Evolutionary conservation across 2,113 vertebrate genomes (phyloP).

Genomic region (Chaetodon trifascialis): DNA sequence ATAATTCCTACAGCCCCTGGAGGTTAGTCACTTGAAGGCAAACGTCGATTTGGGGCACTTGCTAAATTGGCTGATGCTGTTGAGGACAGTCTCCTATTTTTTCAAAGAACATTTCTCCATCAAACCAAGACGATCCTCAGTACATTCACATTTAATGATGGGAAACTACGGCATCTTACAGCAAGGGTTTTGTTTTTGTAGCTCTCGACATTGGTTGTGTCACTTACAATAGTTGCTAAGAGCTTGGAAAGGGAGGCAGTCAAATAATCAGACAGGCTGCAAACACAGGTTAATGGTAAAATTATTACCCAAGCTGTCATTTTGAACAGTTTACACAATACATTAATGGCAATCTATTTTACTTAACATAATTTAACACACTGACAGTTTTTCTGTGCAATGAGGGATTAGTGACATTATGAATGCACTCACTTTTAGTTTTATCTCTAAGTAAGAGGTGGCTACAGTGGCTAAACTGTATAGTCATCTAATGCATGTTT

Average conservation of each 20-base stretch:
- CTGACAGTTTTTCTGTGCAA: too few relatives aligned
- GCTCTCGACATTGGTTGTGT: not conserved
- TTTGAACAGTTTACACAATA: not conserved
- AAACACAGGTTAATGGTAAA: not conserved
- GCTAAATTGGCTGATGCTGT: not conserved
- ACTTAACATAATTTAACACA: not conserved
- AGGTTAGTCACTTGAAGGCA: not conserved
- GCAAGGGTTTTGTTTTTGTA: not conserved
- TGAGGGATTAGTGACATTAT: not conserved
- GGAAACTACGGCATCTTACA: not conserved
- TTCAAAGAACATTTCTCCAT: not conserved
- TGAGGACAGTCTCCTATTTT: not conserved
- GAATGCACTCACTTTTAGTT: not conserved
- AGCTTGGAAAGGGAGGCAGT: not conserved
- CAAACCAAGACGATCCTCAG: not conserved
- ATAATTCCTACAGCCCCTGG: not conserved
- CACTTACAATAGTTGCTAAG: not conserved
- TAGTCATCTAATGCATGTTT: not conserved
- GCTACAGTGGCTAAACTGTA: not conserved
- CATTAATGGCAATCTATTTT: not conserved
- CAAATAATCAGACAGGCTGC: not conserved
- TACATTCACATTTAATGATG: not conserved
- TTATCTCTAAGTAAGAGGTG: not conserved
- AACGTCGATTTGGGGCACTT: not conserved
- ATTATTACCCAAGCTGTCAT: not conserved